Conservation (phyloP, 1,140 invertebrate genomes). For the Stegodyphus mimosarum region DNA sequence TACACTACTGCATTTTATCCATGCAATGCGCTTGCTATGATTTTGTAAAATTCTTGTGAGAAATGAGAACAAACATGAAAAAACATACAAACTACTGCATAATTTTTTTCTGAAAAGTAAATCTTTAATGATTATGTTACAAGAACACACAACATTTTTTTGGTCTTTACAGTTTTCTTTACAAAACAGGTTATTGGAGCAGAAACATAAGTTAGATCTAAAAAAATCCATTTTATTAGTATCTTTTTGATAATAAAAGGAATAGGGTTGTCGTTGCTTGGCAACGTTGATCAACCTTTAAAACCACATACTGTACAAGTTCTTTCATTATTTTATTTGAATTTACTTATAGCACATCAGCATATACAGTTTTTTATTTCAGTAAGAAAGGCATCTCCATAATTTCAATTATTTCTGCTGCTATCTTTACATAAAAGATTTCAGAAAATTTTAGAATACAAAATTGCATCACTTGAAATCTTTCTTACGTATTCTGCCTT, state of each 20-base stretch:
- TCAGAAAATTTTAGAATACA: neutral
- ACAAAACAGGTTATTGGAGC: conserved; percentile 35
- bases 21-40: too few species aligned
- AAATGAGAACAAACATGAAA: too few species aligned
- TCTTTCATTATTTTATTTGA: neutral
- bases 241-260: neutral
- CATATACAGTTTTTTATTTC: neutral
- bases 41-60: too few species aligned
- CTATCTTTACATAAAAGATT: neutral
- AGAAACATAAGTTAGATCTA: conserved; percentile 32
- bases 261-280: conserved; percentile 28
- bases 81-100: too few species aligned
- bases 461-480: neutral
- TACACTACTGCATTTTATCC: too few species aligned
- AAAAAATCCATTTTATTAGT: conserved; percentile 10
- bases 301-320: conserved; percentile 22
- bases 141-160: conserved; percentile 52
- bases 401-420: neutral
- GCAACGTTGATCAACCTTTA: conserved; percentile 29
- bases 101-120: conserved; percentile 50
- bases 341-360: neutral
- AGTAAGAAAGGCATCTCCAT: neutral
- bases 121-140: conserved; percentile 53
- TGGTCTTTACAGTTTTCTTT: conserved; percentile 45
- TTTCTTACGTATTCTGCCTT: too few species aligned